Evolutionary conservation across 2,113 vertebrate genomes (phyloP), one percentile per base, ranked within the genome.

Genomic region (Shinisaurus crocodilurus): DNA sequence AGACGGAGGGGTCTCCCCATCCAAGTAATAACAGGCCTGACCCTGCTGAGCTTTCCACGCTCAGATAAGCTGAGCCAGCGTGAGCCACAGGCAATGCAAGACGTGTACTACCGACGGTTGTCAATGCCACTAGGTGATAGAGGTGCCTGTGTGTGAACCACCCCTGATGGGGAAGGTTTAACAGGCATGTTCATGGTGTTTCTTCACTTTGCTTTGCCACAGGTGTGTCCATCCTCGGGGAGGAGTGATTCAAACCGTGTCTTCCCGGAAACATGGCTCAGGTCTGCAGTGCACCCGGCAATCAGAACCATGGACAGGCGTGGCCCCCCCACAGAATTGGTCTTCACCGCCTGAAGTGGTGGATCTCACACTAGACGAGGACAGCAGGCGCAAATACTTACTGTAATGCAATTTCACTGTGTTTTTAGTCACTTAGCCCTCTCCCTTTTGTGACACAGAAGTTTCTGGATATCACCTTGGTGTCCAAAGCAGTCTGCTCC

Each of bases 311-410:
- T 99, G 99, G 99, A 98, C 98, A 97, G 96, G 98, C 43, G 98
- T 98, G 95, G 89, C 96, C 70, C 97, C 98, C 63, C 98, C 98
- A 97, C 98, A 98, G 95, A 98, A 96, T 91, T 99, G 99, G 98
- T 98, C 98, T 88, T 98, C 98, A 0, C 98, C 99, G 1, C 95
- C 98, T 0, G 99, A 99, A 96, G 99, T 99, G 91, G 99, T 99
- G 83, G 99, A 99, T 95, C 99, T 99, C 89, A 99, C 99, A 40
- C 96, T 99, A 97, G 99, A 99, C 88, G 99, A 99, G 96, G 99
- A 99, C 86, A 96, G 96, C 91, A 97, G 98, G 87, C 98, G 98
- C 97, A 98, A 98, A 98, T 99, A 98, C 96, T 97, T 99, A 96
- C 98, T 99, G 98, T 99, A 97, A 98, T 84, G 91, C 95, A 2